These are phyloP conservation scores for Anthophora plumipes DNA, from an alignment of 2,888 invertebrate genomes.

Conservation along the genomic window DNA sequence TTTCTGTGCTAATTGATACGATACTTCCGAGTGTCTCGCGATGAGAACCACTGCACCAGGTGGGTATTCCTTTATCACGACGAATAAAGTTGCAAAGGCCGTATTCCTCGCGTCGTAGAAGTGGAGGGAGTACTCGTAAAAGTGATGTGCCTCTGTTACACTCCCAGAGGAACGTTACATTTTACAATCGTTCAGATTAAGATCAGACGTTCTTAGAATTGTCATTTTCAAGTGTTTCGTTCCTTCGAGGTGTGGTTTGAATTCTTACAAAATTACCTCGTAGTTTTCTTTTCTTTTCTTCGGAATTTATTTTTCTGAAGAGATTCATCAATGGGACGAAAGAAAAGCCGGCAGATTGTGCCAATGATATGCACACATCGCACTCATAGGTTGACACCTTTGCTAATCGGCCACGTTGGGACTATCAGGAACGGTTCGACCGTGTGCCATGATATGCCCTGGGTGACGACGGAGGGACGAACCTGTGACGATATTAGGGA, in stretches of 20 bases:
- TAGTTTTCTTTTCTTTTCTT: too few relatives aligned
- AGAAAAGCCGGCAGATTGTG: slow-evolving; percentile 28
- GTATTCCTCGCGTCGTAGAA: slow-evolving; percentile 11
- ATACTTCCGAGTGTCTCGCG: not conserved
- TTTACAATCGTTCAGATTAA: slow-evolving; percentile 38
- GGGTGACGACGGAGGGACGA: slow-evolving; percentile 70
- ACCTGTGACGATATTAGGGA: slow-evolving; percentile 81
- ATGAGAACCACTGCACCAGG: slow-evolving; percentile 50
- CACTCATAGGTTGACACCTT: slow-evolving; percentile 76
- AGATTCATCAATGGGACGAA: not conserved
- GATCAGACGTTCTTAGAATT: not conserved
- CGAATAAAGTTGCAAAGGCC: slow-evolving; percentile 57
- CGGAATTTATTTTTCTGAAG: not conserved
- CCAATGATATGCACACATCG: slow-evolving; percentile 64
- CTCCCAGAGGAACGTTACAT: slow-evolving; percentile 15
- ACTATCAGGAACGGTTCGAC: slow-evolving; percentile 73
- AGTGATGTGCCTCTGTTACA: slow-evolving; percentile 40
- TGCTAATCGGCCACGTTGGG: slow-evolving; percentile 80
- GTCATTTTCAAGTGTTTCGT: too few relatives aligned
- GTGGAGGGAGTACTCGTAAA: slow-evolving; percentile 32
- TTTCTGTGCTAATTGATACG: too few relatives aligned
- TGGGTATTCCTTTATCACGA: slow-evolving; percentile 41
- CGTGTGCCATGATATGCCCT: slow-evolving; percentile 74
- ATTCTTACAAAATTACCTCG: too few relatives aligned
- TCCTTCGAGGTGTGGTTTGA: not conserved